Evolutionary conservation across 1,140 invertebrate genomes (phyloP), one percentile per base, ranked within the genome.

Genomic region (Nasonia vitripennis): DNA sequence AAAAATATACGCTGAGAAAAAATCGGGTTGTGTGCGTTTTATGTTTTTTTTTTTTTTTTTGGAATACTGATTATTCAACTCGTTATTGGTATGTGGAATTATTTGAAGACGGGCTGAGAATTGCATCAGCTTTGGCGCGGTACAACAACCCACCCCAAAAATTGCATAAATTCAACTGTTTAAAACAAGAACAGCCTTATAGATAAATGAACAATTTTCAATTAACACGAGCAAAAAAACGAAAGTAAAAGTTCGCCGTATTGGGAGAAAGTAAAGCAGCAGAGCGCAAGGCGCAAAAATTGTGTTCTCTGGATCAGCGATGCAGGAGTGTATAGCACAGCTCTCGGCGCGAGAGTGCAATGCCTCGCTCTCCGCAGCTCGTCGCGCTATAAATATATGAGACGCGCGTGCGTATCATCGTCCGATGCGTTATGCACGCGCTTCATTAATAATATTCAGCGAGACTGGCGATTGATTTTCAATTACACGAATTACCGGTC

Each of bases 371-470:
- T 27, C 27, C 27, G 27, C 27, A 27, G 34, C 27, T 41, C 73
- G 1, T 20, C 27, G 17, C 45, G 73, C 70, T 84, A 84, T 84
- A 84, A 84, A 84, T 84, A 83, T 78, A 77, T 68, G n/a, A 83
- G 73, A 75, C 73, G 17, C n/a, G 12, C 31, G 37, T 34, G 81
- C 31, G 62, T 71, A 71, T 34, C 62, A 27, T 20, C 6, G 12
- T 23, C n/a, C 11, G 9, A 51, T 31, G 23, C 55, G 55, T n/a
- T n/a, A n/a, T n/a, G 17, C 55, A 62, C 12, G 55, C 55, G 62
- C 11, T 10, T 78, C 74, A 78, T 83, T 83, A 83, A 78, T 83
- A 83, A 83, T 70, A 78, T 78, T 67, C 20, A 9, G 31, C n/a
- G 31, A 62, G 73, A 12, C 71, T 5, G 6, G 74, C 55, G 20